phyloP scores from a whole-genome alignment of 2,797 vertebrate species.

The Falco concolor region DNA sequence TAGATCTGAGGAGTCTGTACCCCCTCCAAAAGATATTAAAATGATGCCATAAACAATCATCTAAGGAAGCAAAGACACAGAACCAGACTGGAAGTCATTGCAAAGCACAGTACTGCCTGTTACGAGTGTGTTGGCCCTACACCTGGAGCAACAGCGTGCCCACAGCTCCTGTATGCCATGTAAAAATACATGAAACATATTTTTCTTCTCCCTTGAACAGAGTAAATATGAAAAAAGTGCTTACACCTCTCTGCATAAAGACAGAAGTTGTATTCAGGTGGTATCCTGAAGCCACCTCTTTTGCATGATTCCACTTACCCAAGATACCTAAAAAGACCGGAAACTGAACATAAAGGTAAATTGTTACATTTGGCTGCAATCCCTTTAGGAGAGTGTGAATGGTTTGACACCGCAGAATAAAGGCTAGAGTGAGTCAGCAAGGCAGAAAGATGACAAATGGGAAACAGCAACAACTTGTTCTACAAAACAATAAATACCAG shows the following conservation, averaged over 20 bases:
- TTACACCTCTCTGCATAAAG: neutral
- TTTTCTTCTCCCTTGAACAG: neutral
- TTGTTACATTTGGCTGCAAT: neutral
- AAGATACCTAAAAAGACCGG: neutral
- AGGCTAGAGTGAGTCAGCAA: constrained; percentile 32
- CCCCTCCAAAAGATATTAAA: neutral
- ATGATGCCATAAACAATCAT: neutral
- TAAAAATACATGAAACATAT: neutral
- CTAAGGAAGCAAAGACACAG: neutral
- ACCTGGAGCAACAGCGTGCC: neutral
- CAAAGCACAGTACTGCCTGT: neutral
- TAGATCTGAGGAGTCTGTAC: neutral
- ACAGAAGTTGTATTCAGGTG: neutral
- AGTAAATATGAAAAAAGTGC: neutral
- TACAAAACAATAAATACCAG: constrained; percentile 62
- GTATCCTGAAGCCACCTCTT: neutral
- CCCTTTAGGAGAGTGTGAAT: constrained; percentile 28
- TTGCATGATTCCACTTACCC: neutral
- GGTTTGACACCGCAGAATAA: neutral
- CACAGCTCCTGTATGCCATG: neutral
- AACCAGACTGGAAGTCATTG: neutral
- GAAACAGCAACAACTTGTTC: constrained; percentile 58
- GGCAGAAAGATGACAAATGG: constrained; percentile 56
- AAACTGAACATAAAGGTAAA: neutral
- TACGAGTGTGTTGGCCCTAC: accelerated